A percentile compares a stretch with the other conserved stretches of the same genome.
Evolutionary conservation across 2,797 vertebrate species (phyloP).

Genomic region (Anguilla anguilla): DNA sequence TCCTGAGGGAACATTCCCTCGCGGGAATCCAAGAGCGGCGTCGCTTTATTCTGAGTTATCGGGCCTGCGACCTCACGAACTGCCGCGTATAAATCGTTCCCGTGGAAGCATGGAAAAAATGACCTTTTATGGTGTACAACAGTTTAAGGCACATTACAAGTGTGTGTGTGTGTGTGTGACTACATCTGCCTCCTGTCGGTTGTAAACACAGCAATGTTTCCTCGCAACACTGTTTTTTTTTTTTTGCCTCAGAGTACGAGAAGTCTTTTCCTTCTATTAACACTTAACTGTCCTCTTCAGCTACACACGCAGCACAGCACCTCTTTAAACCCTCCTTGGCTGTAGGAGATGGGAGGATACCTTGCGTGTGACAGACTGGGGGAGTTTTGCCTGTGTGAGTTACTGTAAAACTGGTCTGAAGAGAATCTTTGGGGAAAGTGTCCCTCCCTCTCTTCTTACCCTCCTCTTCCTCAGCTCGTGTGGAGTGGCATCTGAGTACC

Average conservation of each 20-base stretch:
- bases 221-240: conserved; percentile 35
- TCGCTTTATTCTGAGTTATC: neutral
- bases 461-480: neutral
- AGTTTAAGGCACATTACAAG: neutral
- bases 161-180: conserved; percentile 32
- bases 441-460: neutral
- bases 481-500: conserved; percentile 29
- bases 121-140: neutral
- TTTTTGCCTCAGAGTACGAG: neutral
- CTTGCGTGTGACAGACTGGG: neutral
- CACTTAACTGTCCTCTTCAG: neutral
- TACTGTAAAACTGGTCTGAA: neutral
- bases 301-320: neutral
- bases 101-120: neutral
- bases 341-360: neutral
- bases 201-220: conserved; percentile 52
- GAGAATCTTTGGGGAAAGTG: neutral
- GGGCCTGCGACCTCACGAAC: neutral
- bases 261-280: neutral
- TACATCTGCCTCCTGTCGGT: conserved; percentile 34
- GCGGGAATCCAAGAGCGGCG: neutral
- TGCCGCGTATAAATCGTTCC: neutral
- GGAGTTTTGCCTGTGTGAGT: neutral
- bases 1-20: neutral
- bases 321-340: neutral